phyloP scores from a whole-genome alignment of 2,888 invertebrate species.

The Macrophya alboannulata region DNA sequence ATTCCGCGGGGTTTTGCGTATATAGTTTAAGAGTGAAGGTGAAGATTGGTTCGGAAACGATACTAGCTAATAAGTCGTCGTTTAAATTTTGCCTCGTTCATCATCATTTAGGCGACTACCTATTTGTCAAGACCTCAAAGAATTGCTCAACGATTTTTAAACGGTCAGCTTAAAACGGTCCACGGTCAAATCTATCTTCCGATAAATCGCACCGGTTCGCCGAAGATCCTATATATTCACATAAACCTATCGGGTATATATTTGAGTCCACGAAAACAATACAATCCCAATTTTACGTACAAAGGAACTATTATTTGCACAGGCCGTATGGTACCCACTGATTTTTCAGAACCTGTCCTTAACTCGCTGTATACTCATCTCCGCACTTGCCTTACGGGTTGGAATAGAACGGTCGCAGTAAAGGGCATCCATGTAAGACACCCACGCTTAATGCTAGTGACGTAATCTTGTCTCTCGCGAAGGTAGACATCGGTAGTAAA shows the following conservation, averaged over 20 bases:
- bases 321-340: not conserved
- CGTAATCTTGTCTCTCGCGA: not conserved
- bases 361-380: not conserved
- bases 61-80: not conserved
- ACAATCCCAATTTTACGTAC: not conserved
- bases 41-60: conserved; percentile 6
- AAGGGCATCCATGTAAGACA: conserved; percentile 24
- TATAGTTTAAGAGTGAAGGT: conserved; percentile 7
- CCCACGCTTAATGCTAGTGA: conserved; percentile 22
- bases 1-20: not conserved
- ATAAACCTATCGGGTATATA: not conserved
- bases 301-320: not conserved
- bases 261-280: not conserved
- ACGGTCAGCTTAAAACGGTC: conserved; percentile 6
- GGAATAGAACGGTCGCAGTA: not conserved
- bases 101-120: conserved; percentile 20
- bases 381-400: not conserved
- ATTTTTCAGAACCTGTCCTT: not conserved
- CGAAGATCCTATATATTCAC: not conserved
- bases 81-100: not conserved
- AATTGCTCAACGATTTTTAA: conserved; percentile 39
- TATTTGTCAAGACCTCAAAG: conserved; percentile 34
- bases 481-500: not conserved
- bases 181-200: conserved; percentile 26
- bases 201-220: not conserved